Base-by-base conservation (phyloP, 35 echinoderm and acorn worm species). In the Apostichopus californicus region DNA sequence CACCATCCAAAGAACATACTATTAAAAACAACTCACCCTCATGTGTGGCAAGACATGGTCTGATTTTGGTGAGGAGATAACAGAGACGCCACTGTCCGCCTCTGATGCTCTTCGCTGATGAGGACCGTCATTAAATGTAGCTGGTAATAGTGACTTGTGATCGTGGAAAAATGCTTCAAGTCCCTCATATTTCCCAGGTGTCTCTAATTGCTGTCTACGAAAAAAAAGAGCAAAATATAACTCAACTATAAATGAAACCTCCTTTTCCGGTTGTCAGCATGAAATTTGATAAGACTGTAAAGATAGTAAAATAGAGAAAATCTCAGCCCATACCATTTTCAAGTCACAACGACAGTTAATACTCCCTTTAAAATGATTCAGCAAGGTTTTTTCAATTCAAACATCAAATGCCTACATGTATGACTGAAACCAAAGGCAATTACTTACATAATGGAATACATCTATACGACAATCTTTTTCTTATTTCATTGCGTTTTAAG, bases 91-190 rank as follows among this genome's bases (percentile, higher is more conserved):
- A 83, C 80, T 55, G 24, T 83, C 80, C 11, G 52, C 80, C 52
- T 83, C 80, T 56, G 80, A 56, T 9, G 80, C 9, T 56, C 56
- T n/a, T 14, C 78, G 22, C 5, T 55, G 46, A 55, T 57, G 52
- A 17, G 80, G 15, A 5, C 80, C 80, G 55, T 83, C 18, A 26
- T 55, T 54, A 55, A 55, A 55, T 55, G 80, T 83, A 8, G 80
- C 52, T 55, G 80, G 80, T 12, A 86, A 89, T 22, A 95, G 77
- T 56, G 94, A 95, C n/a, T 95, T 95, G 46, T 83, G 78, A 80
- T 98, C 96, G 23, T 81, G 61, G 78, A 90, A 98, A 87, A 98
- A 98, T 59, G 96, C 94, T 89, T 63, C 59, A 14, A 98, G 92
- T 61, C 95, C 92, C 20, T 90, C 89, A 72, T 98, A 98, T 75